Base-by-base conservation (phyloP, 2,888 invertebrate genomes). In the Drosophila hamatofila region DNA sequence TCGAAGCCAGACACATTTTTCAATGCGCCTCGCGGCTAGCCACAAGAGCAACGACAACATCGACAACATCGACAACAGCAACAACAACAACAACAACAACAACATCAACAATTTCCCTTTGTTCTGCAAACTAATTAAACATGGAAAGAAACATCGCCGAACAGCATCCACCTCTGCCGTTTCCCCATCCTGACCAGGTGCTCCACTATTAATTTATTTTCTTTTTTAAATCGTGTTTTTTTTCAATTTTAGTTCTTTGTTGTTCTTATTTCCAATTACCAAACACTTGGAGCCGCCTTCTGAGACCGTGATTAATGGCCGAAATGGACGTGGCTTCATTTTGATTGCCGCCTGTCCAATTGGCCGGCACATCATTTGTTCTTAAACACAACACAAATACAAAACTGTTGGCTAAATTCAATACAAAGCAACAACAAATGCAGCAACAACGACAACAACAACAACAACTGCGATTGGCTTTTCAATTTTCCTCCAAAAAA, bases 321-420 rank as follows among this genome's bases (percentile, higher is more conserved):
- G 37, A 63, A 52, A 52, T 62, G 89, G 65, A 84, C 80, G 89
- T 89, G 87, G 84, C 88, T 89, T 87, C 89, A 81, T 89, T 84
- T 89, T 84, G 84, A 84, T 84, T 73, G 88, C 89, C 81, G 83
- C 83, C 79, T 84, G 84, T 87, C 87, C 81, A 83, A 88, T 78
- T 75, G 88, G 66, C 78, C 68, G 75, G 67, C 89, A 87, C 88
- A 89, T 84, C 89, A 84, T 84, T 84, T 84, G 88, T 89, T 86
- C 71, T 49, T 52, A 35, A 23, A 61, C 59, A 67, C 37, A 69
- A 62, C 60, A 72, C 62, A 73, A 64, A 80, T 37, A 65, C 77
- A 59, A 72, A 21, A 61, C 54, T 63, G 75, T 59, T 59, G 64
- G 63, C 80, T 70, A 77, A 80, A 74, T 81, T 66, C 81, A 87